A percentile compares a stretch with the other conserved stretches of the same genome.
Evolutionary conservation across 2,113 vertebrate species (phyloP).

Genomic region (Sturnira hondurensis): DNA sequence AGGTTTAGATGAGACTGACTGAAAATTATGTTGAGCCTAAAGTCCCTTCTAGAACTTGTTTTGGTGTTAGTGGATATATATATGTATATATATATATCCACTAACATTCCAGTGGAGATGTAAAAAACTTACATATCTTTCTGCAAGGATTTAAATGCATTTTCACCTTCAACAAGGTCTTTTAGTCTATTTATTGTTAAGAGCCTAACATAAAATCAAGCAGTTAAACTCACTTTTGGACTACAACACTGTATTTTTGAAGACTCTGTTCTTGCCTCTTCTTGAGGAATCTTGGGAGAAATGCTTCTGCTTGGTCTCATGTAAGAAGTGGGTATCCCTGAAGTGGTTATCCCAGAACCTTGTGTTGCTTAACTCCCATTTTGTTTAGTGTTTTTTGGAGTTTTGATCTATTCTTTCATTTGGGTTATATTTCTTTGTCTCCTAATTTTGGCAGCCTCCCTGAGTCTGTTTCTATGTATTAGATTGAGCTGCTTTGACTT

Average conservation of each 20-base stretch:
- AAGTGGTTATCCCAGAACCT: constrained; percentile 43
- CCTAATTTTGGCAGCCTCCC: no score
- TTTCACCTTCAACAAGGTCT: neutral
- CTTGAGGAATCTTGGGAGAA: constrained; percentile 30
- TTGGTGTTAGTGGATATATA: no score
- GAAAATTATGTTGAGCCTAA: constrained; percentile 13
- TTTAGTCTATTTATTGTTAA: neutral
- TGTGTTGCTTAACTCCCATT: neutral
- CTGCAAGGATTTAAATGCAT: neutral
- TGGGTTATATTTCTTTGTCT: no score
- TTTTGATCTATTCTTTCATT: no score
- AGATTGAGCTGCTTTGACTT: no score
- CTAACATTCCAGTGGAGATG: neutral
- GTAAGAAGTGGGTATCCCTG: constrained; percentile 26
- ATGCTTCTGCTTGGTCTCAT: neutral
- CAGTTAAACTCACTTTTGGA: constrained; percentile 10
- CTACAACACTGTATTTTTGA: neutral
- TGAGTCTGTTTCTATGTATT: no score
- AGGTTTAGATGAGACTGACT: neutral
- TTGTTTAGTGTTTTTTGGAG: no score
- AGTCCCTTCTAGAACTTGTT: neutral
- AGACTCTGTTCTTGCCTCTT: constrained; percentile 8
- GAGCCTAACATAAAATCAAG: constrained; percentile 33
- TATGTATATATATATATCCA: neutral
- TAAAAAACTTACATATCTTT: neutral